Evolutionary conservation across 1,140 invertebrate genomes (phyloP), one percentile per base, ranked within the genome.

Genomic region (Drosophila sulfurigaster): DNA sequence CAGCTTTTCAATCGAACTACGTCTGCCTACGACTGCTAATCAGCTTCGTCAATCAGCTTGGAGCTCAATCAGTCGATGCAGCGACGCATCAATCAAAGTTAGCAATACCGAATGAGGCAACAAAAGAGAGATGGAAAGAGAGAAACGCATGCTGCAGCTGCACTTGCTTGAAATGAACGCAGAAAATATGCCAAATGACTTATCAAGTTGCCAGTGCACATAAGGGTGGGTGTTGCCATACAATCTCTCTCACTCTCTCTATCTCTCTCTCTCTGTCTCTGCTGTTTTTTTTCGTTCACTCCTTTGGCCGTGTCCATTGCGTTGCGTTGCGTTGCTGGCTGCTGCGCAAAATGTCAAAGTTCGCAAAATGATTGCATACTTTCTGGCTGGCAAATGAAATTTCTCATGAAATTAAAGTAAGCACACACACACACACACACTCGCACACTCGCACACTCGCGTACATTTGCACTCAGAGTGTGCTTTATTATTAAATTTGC

Each of bases 141-240:
- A 11, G 28, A 70, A 75, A 60, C 49, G 56, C 78, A 80, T 70
- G 66, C 65, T 48, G 30, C 57, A 74, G 38, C 46, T 7, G 25
- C 15, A 60, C 20, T 25, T 25, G 20, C 20, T n/a, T n/a, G 20
- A 38, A 58, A 43, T 54, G 52, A 81, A 78, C 48, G 58, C 75
- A 75, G 65, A 71, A 78, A 79, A 70, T 77, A 77, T 73, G 60
- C 51, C 73, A 80, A 80, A 77, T 75, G 64, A 78, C 64, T 72
- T 81, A 68, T 60, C 68, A 67, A 68, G 67, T 70, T 70, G 30
- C 48, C 65, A 79, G 49, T 70, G 58, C 60, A 73, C 49, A 65
- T 60, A 71, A 28, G 68, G 8, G 16, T 63, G 67, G 49, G 58
- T 49, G 48, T 54, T 54, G n/a, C 56, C 20, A 41, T n/a, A 13